These are phyloP conservation scores for Callocephalon fimbriatum DNA, from an alignment of 2,113 vertebrate species.

Conservation along the genomic window DNA sequence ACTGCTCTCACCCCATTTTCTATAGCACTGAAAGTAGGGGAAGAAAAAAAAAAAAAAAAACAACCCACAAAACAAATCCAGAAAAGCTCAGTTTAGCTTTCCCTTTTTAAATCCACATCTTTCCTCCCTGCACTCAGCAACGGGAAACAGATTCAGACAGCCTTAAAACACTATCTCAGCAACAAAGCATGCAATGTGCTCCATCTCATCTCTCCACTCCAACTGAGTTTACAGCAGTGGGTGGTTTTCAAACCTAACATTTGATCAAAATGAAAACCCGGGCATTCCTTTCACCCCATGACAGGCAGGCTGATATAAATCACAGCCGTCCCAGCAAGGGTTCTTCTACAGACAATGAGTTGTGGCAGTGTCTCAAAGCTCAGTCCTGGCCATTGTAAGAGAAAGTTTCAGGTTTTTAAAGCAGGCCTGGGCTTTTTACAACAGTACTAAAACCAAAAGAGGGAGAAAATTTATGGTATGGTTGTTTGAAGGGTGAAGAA, in stretches of 20 bases:
- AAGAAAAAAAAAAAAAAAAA: neutral
- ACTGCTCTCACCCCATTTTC: neutral
- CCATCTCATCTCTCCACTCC: conserved; percentile 62
- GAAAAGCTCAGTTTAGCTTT: neutral
- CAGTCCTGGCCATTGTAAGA: conserved; percentile 61
- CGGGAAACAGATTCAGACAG: conserved; percentile 54
- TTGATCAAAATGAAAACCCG: conserved; percentile 79
- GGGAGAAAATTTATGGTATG: neutral
- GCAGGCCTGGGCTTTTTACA: conserved; percentile 57
- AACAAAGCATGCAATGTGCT: conserved; percentile 77
- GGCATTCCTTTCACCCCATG: conserved; percentile 76
- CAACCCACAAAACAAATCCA: neutral
- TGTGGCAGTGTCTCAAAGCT: conserved; percentile 61
- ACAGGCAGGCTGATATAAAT: conserved; percentile 79
- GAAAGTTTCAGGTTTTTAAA: conserved; percentile 58
- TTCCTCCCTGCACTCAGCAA: neutral
- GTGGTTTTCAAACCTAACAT: conserved; percentile 77
- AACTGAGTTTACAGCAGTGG: conserved; percentile 73
- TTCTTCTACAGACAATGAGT: conserved; percentile 59
- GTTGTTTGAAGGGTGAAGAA: neutral
- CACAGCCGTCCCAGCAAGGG: conserved; percentile 73
- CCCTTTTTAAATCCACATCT: neutral
- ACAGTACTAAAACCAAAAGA: conserved; percentile 30
- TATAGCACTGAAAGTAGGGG: neutral
- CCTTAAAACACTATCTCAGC: conserved; percentile 54